Evolutionary conservation across 2,797 vertebrate species (phyloP).

Genomic region (Hapalemur alaotrensis): DNA sequence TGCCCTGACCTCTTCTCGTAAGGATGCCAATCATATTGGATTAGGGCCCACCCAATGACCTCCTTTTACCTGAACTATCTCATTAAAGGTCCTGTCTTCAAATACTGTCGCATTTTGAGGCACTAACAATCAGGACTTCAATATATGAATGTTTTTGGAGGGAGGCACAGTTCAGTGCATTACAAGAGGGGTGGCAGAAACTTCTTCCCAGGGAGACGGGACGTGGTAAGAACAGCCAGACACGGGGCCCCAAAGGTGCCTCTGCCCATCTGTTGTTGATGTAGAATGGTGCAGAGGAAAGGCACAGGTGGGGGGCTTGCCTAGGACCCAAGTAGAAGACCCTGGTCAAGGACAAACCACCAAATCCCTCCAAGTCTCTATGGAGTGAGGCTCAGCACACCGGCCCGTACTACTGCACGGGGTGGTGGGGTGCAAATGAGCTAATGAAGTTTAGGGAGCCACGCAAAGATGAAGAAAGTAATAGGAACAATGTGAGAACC

Average conservation of each 20-base stretch:
- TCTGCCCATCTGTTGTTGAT: background rate
- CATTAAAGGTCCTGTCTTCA: background rate
- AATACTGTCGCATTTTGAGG: background rate
- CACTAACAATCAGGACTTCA: background rate
- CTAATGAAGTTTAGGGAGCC: background rate
- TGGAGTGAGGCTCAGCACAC: background rate
- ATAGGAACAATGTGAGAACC: background rate
- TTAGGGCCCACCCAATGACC: background rate
- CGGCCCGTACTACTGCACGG: background rate
- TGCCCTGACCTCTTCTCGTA: background rate
- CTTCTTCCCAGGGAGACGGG: background rate
- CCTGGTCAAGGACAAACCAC: background rate
- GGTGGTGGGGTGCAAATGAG: background rate
- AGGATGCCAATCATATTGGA: background rate
- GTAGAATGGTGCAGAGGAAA: background rate
- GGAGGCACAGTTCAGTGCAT: background rate
- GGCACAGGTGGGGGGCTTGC: background rate
- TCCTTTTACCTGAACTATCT: background rate
- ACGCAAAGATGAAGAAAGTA: background rate
- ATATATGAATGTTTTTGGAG: background rate
- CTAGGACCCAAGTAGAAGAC: background rate
- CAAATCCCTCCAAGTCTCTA: background rate
- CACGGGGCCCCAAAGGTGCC: rapidly evolving
- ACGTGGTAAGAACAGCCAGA: background rate
- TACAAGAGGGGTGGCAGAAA: background rate